Conservation (phyloP, 1,140 invertebrate genomes). For the Atta texana region DNA sequence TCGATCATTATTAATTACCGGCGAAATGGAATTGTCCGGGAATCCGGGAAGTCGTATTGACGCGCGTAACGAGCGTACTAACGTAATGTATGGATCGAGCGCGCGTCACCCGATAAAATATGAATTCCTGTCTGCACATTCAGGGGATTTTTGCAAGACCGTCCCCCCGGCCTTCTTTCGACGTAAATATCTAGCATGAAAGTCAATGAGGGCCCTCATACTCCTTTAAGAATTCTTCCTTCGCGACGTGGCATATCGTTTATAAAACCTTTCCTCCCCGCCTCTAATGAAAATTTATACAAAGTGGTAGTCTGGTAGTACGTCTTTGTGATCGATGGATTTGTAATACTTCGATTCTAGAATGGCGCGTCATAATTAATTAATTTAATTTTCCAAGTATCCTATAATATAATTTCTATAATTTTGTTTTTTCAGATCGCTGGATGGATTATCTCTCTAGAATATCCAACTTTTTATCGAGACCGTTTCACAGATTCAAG, state of each 20-base stretch:
- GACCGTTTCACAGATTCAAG: background rate
- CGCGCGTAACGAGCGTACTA: slow-evolving; percentile 39
- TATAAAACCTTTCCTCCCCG: slow-evolving; percentile 45
- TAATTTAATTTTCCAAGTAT: slow-evolving; percentile 12
- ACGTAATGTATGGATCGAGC: slow-evolving; percentile 45
- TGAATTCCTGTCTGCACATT: slow-evolving; percentile 62
- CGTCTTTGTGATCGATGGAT: slow-evolving; percentile 36
- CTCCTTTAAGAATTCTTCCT: slow-evolving; percentile 16
- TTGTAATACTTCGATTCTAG: background rate
- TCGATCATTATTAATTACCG: slow-evolving; percentile 71
- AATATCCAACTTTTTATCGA: background rate
- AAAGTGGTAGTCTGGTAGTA: background rate
- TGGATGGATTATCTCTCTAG: background rate
- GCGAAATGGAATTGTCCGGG: slow-evolving; percentile 52
- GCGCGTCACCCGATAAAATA: slow-evolving; percentile 64
- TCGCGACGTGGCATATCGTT: slow-evolving; percentile 41
- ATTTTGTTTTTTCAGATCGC: slow-evolving; percentile 7
- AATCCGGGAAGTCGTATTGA: slow-evolving; percentile 41
- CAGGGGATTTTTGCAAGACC: slow-evolving; percentile 26
- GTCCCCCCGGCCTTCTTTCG: background rate
- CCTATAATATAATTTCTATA: background rate
- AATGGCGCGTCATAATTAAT: background rate
- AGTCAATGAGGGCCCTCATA: slow-evolving; percentile 70
- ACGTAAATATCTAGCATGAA: slow-evolving; percentile 71
- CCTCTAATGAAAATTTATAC: slow-evolving; percentile 47